phyloP scores from a whole-genome alignment of 2,113 vertebrate genomes.

The Nipponia nippon region DNA sequence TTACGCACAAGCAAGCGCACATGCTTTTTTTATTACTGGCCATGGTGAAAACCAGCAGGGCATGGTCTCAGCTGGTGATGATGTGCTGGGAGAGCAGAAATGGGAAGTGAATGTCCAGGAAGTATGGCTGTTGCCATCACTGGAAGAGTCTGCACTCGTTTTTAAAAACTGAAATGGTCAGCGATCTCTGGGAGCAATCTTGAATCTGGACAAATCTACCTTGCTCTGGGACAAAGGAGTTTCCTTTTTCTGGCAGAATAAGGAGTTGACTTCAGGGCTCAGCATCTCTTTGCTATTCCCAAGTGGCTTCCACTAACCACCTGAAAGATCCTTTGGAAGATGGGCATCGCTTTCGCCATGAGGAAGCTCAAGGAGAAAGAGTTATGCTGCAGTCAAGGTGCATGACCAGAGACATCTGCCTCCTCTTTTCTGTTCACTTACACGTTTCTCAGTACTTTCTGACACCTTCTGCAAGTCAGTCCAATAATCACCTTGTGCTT shows the following conservation, averaged over 20 bases:
- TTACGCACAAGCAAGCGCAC: rapidly evolving
- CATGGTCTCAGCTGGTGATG: neutral
- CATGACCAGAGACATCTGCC: neutral
- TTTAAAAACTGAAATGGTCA: neutral
- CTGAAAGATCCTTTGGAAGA: neutral
- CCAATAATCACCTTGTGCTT: neutral
- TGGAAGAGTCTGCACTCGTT: neutral
- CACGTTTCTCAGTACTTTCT: neutral
- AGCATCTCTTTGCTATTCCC: neutral
- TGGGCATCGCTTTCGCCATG: neutral
- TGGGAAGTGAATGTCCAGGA: neutral
- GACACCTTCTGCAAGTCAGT: neutral
- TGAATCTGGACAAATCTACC: neutral
- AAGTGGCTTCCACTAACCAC: neutral
- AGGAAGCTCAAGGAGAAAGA: neutral
- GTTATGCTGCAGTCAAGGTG: neutral
- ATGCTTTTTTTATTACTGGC: neutral
- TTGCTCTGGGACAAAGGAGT: neutral
- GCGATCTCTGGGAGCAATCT: rapidly evolving
- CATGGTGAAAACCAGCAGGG: neutral
- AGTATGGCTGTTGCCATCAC: neutral
- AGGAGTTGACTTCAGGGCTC: neutral
- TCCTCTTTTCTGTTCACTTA: neutral
- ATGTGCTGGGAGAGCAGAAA: neutral
- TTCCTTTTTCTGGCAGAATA: neutral